Evolutionary conservation across 2,113 vertebrate species (phyloP).

Genomic region (Cyanoderma ruficeps): DNA sequence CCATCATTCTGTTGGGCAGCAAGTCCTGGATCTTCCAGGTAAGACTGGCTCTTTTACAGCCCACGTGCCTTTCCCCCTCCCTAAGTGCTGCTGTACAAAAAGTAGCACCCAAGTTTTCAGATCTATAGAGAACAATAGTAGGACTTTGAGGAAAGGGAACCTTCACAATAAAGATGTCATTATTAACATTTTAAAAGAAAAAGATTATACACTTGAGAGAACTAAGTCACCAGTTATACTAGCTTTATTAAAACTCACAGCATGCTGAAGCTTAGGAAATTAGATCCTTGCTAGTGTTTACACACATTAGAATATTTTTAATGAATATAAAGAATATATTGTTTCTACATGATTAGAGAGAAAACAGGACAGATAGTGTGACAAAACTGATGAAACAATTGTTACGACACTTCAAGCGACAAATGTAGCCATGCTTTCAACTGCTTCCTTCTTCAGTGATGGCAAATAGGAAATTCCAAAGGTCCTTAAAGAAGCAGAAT

Average conservation of each 20-base stretch:
- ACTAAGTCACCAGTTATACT: background rate
- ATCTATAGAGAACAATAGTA: background rate
- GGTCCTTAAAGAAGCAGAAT: background rate
- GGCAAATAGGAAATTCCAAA: background rate
- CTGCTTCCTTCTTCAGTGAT: background rate
- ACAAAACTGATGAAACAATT: background rate
- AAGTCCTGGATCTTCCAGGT: background rate
- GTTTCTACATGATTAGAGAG: background rate
- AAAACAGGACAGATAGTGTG: background rate
- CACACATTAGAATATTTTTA: background rate
- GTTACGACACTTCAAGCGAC: background rate
- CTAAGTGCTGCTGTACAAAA: background rate
- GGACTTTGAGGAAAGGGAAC: background rate
- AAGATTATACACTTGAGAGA: background rate
- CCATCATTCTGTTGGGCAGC: background rate
- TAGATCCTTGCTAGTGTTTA: background rate
- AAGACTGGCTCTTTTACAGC: background rate
- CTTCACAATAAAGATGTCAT: background rate
- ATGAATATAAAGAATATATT: background rate
- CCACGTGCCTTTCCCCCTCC: fast-evolving
- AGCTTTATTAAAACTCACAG: constrained; percentile 42
- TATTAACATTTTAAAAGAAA: constrained; percentile 3
- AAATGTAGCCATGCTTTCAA: background rate
- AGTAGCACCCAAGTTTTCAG: background rate
- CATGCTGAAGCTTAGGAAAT: constrained; percentile 17